Percentiles rank a stretch among this genome's conserved stretches.
Conservation (phyloP, 1,140 invertebrate genomes). For the Pinna nobilis region DNA sequence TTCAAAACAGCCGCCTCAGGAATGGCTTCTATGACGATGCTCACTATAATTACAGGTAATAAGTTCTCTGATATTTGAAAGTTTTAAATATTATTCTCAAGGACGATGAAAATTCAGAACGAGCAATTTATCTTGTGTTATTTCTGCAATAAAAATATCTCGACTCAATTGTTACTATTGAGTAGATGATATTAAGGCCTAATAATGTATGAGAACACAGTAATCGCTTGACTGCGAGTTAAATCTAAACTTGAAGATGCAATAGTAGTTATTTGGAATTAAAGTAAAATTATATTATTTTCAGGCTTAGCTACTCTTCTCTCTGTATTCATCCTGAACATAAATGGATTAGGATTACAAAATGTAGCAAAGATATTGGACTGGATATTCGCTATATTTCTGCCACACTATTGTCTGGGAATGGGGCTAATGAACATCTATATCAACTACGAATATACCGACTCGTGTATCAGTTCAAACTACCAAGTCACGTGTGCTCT, state of each 20-base stretch:
- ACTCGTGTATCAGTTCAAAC: constrained; percentile 39
- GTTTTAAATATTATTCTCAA: not conserved
- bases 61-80: not conserved
- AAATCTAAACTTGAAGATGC: no score
- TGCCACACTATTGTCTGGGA: constrained; percentile 69
- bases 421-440: constrained; percentile 69
- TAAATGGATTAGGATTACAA: constrained; percentile 57
- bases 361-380: constrained; percentile 61
- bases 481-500: constrained; percentile 31
- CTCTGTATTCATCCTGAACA: constrained; percentile 64
- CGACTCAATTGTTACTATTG: not conserved
- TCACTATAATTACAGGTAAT: constrained; percentile 68
- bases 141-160: not conserved
- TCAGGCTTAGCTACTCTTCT: constrained; percentile 64
- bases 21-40: constrained; percentile 67
- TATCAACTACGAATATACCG: constrained; percentile 68
- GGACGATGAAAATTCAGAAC: not conserved
- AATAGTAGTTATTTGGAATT: no score
- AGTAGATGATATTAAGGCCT: no score
- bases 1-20: constrained; percentile 70
- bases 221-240: no score
- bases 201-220: no score
- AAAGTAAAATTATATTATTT: no score
- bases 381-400: constrained; percentile 70
- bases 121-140: not conserved